Base-by-base conservation (phyloP, 2,888 invertebrate species). In the Panorpa germanica region DNA sequence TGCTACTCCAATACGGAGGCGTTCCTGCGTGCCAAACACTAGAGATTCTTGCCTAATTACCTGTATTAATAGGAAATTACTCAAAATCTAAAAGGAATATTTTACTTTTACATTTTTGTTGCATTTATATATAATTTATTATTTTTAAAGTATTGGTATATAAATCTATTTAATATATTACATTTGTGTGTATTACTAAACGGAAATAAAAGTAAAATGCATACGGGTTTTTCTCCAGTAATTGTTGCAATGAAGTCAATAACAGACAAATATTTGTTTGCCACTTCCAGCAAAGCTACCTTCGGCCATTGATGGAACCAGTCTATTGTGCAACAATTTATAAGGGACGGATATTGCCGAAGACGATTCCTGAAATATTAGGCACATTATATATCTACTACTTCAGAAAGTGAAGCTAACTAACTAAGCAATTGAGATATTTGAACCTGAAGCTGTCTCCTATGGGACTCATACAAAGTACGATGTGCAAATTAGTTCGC, bases 301-400 rank as follows among this genome's bases (percentile, higher is more conserved):
- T 70, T 67, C 1, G 88, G 85, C 88, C 88, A 90, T 43, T 80
- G 75, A 44, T 71, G 64, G 55, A 86, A 83, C 85, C 85, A 88
- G 52, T 88, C 82, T 13, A 85, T 82, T 1, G 85, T 83, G 1
- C 83, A 81, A 38, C 77, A 73, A 56, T 83, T 86, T 24, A 88
- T 74, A 33, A 90, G 56, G 1, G 83, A 76, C 2, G 90, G 88
- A 54, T 83, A 90, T 50, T 83, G 83, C 7, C 86, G 69, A 41
- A 88, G 66, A 32, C 82, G 70, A 44, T 76, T 73, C 45, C 82
- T 72, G 41, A 10, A 34, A 37, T 32, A 26, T 29, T 17, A 19
- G 25, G 15, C 15, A 6, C 9, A 13, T 8, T 11, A 24, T 14
- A 29, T 19, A 31, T 8, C 11, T n/a, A 21, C 12, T 34, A 28